A percentile compares a stretch with the other conserved stretches of the same genome.
Conservation (phyloP, 2,888 invertebrate species). For the Clanis bilineata region DNA sequence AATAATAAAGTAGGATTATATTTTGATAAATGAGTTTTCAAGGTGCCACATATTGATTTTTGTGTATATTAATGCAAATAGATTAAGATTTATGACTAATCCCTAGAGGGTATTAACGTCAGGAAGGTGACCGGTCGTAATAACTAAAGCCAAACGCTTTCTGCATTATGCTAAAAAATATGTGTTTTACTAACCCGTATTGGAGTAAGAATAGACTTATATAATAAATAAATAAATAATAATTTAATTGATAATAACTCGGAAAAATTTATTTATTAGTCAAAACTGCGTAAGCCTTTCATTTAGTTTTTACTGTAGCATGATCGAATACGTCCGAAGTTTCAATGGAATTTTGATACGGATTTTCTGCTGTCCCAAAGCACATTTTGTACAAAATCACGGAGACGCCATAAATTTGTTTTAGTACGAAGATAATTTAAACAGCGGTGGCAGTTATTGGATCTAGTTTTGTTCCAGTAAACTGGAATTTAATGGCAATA, state of each 20-base stretch:
- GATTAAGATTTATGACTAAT: background rate
- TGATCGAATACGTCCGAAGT: slow-evolving; percentile 12
- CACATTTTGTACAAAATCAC: slow-evolving; percentile 22
- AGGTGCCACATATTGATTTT: background rate
- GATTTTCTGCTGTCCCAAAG: slow-evolving; percentile 26
- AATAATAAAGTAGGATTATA: background rate
- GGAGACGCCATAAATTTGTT: slow-evolving; percentile 27
- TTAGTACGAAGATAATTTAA: slow-evolving; percentile 26
- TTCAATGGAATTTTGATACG: slow-evolving; percentile 22
- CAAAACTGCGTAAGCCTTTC: background rate
- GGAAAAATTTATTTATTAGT: no score
- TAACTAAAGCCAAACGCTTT: no score
- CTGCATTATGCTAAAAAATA: no score
- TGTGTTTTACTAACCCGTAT: no score
- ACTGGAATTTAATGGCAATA: slow-evolving; percentile 18
- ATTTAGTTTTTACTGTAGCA: background rate
- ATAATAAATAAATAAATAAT: no score
- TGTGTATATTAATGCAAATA: background rate
- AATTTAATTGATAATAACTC: no score
- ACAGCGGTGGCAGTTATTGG: slow-evolving; percentile 29
- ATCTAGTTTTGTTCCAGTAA: slow-evolving; percentile 27
- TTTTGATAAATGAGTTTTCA: background rate
- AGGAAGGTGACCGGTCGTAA: no score
- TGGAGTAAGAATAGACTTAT: no score
- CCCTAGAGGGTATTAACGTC: no score